Percentiles rank a stretch among this genome's conserved stretches.
phyloP scores from a whole-genome alignment of 2,888 invertebrate genomes.

The Laothoe populi region DNA sequence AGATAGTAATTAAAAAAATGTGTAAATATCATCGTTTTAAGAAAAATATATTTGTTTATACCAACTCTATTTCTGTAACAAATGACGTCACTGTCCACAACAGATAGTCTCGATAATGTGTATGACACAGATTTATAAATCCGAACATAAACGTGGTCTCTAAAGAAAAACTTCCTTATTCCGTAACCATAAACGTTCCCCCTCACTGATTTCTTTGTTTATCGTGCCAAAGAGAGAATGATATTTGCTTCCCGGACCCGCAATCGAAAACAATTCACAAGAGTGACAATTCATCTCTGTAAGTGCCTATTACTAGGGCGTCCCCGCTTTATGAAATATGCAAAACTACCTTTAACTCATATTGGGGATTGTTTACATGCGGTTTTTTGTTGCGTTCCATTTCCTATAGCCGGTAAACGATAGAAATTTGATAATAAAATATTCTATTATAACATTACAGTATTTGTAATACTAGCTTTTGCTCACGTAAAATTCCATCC shows the following conservation, averaged over 20 bases:
- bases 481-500: too few relatives aligned
- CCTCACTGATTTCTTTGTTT: constrained; percentile 12
- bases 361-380: constrained; percentile 55
- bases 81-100: background rate
- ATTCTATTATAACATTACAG: too few relatives aligned
- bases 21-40: too few relatives aligned
- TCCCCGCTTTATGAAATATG: constrained; percentile 63
- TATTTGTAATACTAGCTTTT: too few relatives aligned
- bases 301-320: constrained; percentile 58
- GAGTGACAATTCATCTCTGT: constrained; percentile 77
- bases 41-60: too few relatives aligned
- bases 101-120: background rate
- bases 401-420: too few relatives aligned
- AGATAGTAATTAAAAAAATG: too few relatives aligned
- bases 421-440: too few relatives aligned
- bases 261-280: constrained; percentile 59
- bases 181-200: constrained; percentile 8
- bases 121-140: background rate
- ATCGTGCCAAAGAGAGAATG: constrained; percentile 12
- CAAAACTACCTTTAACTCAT: constrained; percentile 66
- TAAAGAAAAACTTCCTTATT: constrained; percentile 1
- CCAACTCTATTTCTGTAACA: background rate
- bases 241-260: constrained; percentile 24
- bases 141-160: background rate
- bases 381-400: constrained; percentile 45